Percentiles rank a stretch among this genome's conserved stretches.
Evolutionary conservation across 53 echinoderm and acorn worm species (phyloP).

Genomic region (Stichopus horrens): DNA sequence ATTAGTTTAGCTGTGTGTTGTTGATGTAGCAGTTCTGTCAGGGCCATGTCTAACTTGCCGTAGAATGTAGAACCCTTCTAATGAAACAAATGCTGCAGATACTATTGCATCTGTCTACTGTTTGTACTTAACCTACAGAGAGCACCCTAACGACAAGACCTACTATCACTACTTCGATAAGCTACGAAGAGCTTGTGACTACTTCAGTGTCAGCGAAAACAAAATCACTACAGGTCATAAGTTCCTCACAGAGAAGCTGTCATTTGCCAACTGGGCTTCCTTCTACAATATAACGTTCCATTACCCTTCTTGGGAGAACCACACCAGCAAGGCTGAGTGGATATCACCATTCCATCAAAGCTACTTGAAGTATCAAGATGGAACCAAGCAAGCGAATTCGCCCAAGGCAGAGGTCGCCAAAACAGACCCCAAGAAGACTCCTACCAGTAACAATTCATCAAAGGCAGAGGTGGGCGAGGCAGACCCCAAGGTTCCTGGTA

Average conservation of each 20-base stretch:
- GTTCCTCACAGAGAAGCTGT: constrained; percentile 81
- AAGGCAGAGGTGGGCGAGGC: no score
- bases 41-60: no score
- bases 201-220: constrained; percentile 68
- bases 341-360: constrained; percentile 64
- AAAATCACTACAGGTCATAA: constrained; percentile 64
- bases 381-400: not conserved
- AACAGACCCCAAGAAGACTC: no score
- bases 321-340: constrained; percentile 48
- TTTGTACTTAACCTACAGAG: constrained; percentile 38
- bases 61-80: no score
- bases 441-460: no score
- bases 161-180: constrained; percentile 80
- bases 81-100: no score
- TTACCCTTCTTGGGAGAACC: constrained; percentile 70
- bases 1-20: no score
- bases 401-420: not conserved
- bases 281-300: constrained; percentile 72
- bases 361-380: constrained; percentile 47
- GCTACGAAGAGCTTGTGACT: constrained; percentile 61
- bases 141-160: constrained; percentile 66
- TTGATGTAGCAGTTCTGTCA: no score
- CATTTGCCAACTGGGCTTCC: constrained; percentile 77
- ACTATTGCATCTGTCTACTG: no score
- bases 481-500: no score